These are phyloP conservation scores for Didymodactylos carnosus DNA, from an alignment of 2,888 invertebrate genomes.

Conservation along the genomic window DNA sequence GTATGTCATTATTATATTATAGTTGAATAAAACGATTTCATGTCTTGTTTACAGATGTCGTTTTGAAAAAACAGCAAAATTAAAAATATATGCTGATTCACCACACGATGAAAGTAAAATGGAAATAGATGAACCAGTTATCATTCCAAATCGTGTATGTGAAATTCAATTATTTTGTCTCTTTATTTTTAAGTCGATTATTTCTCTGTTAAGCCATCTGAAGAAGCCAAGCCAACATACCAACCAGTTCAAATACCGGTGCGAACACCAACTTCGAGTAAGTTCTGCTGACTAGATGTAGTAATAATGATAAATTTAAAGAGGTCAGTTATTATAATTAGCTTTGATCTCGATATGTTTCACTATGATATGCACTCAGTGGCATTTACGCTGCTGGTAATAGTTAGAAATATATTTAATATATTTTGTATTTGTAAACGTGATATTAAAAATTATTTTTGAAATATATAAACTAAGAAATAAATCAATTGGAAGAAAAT, in stretches of 20 bases:
- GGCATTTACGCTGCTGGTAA: too few relatives aligned
- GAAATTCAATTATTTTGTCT: too few relatives aligned
- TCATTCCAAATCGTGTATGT: background rate
- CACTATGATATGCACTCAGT: too few relatives aligned
- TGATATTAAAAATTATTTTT: too few relatives aligned
- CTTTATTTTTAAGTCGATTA: too few relatives aligned
- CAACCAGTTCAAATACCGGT: background rate
- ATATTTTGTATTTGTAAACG: too few relatives aligned
- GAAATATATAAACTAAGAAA: too few relatives aligned
- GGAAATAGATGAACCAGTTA: background rate
- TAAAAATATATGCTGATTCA: background rate
- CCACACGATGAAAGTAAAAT: background rate
- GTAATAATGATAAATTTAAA: too few relatives aligned
- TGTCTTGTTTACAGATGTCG: background rate
- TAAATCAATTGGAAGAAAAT: too few relatives aligned
- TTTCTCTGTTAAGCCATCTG: too few relatives aligned
- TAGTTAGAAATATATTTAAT: background rate
- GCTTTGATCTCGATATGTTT: too few relatives aligned
- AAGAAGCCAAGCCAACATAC: background rate
- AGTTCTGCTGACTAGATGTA: background rate
- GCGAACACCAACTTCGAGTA: background rate
- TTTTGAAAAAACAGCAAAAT: background rate
- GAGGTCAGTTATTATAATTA: too few relatives aligned
- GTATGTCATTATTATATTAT: constrained; percentile 16
- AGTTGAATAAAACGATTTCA: background rate